Percentiles rank a stretch among this genome's conserved stretches.
Conservation (phyloP, 2,113 vertebrate genomes). For the Melanerpes formicivorus region DNA sequence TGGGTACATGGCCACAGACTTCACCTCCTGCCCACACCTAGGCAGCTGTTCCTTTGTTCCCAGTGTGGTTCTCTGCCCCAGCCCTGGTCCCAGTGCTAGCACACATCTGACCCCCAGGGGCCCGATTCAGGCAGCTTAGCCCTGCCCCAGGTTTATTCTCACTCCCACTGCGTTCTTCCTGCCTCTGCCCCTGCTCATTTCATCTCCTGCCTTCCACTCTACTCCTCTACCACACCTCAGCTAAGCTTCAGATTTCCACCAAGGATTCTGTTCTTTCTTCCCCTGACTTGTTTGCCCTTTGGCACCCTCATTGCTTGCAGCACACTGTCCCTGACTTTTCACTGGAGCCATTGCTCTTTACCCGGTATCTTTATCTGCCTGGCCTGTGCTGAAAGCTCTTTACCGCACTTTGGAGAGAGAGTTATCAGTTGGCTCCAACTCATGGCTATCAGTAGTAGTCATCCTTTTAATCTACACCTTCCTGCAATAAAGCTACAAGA, state of each 20-base stretch:
- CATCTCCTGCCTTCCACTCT: neutral
- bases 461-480: neutral
- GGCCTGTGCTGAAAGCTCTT: neutral
- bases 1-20: neutral
- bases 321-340: neutral
- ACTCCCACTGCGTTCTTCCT: neutral
- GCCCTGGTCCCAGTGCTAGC: neutral
- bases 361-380: neutral
- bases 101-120: neutral
- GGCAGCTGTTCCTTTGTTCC: neutral
- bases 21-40: neutral
- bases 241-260: neutral
- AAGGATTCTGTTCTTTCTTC: neutral
- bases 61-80: neutral
- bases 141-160: neutral
- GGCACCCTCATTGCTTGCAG: neutral
- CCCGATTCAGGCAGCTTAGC: neutral
- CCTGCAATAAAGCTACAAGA: neutral
- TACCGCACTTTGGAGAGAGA: neutral
- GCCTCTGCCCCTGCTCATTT: neutral
- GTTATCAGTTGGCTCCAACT: neutral
- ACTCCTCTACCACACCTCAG: neutral
- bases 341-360: neutral
- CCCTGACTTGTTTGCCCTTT: neutral
- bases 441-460: neutral